Evolutionary conservation across 2,888 invertebrate genomes (phyloP).

Genomic region (Eudasyphora cyanicolor): DNA sequence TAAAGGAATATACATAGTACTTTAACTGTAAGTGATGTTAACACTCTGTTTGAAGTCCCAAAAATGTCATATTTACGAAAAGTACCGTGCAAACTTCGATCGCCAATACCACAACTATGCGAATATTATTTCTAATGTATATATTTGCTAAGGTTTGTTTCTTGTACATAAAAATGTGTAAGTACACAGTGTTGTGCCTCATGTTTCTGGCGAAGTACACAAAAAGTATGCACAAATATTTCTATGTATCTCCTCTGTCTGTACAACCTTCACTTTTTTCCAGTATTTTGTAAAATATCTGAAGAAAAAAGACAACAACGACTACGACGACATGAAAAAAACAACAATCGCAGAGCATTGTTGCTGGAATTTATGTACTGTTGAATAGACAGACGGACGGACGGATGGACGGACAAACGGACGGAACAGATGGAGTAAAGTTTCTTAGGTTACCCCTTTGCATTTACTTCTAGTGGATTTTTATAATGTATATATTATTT

Average conservation of each 20-base stretch:
- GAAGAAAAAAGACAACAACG: constrained; percentile 4
- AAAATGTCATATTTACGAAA: too few relatives aligned
- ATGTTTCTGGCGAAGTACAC: neutral
- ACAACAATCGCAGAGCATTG: constrained; percentile 24
- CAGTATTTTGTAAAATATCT: constrained; percentile 45
- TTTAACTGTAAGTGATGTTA: too few relatives aligned
- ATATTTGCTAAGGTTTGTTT: constrained; percentile 1
- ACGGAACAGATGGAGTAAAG: constrained; percentile 18
- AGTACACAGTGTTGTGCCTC: neutral
- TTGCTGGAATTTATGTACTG: constrained; percentile 37
- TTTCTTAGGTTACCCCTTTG: constrained; percentile 28
- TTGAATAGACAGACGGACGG: neutral
- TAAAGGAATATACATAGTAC: too few relatives aligned
- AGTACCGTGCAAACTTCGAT: neutral
- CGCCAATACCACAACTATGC: neutral
- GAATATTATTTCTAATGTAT: constrained; percentile 4
- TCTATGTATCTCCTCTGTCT: constrained; percentile 40
- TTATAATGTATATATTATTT: too few relatives aligned
- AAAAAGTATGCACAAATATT: constrained; percentile 23
- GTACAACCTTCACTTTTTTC: constrained; percentile 64
- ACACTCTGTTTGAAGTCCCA: too few relatives aligned
- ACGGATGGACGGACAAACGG: neutral
- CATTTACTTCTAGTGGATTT: constrained; percentile 30
- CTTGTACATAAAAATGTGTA: neutral
- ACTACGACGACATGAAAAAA: constrained; percentile 20